These are phyloP conservation scores for Heliothis peltigera DNA, from an alignment of 2,888 invertebrate species.

Conservation along the genomic window DNA sequence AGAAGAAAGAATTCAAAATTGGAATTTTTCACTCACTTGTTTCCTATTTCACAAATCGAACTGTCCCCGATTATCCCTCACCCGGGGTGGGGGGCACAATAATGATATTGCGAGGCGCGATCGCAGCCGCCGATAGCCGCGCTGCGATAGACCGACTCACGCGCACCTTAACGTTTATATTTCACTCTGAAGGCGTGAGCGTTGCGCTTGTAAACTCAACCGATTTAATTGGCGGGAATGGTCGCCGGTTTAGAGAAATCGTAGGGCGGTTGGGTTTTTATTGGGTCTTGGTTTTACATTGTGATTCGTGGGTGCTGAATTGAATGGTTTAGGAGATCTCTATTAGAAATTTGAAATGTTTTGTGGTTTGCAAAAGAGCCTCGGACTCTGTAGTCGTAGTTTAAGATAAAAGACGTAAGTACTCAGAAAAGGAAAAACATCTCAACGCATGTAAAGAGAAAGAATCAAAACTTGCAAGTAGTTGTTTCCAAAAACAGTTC, in stretches of 20 bases:
- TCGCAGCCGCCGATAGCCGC: slow-evolving; percentile 56
- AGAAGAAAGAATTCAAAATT: not conserved
- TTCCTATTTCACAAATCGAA: not conserved
- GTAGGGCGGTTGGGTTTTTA: slow-evolving; percentile 48
- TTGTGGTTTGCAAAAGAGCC: no score
- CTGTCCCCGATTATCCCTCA: slow-evolving; percentile 48
- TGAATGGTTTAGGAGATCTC: slow-evolving; percentile 2
- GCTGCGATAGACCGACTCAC: slow-evolving; percentile 67
- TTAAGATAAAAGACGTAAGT: no score
- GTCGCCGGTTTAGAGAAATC: slow-evolving; percentile 69
- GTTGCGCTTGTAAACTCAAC: slow-evolving; percentile 76
- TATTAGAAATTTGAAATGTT: not conserved
- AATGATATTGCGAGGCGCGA: slow-evolving; percentile 78
- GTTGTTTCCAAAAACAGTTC: no score
- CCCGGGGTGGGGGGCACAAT: slow-evolving; percentile 73
- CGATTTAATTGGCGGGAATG: slow-evolving; percentile 81
- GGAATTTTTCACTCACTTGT: not conserved
- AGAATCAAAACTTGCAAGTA: no score
- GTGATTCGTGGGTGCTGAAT: slow-evolving; percentile 3
- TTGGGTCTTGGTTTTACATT: slow-evolving; percentile 1
- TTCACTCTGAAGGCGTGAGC: slow-evolving; percentile 77
- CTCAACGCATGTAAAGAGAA: no score
- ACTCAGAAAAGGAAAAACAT: no score
- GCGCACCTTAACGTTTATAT: slow-evolving; percentile 72
- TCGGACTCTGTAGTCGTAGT: no score